phyloP scores from a whole-genome alignment of 1,140 invertebrate species.

The Brachionus manjavacas region DNA sequence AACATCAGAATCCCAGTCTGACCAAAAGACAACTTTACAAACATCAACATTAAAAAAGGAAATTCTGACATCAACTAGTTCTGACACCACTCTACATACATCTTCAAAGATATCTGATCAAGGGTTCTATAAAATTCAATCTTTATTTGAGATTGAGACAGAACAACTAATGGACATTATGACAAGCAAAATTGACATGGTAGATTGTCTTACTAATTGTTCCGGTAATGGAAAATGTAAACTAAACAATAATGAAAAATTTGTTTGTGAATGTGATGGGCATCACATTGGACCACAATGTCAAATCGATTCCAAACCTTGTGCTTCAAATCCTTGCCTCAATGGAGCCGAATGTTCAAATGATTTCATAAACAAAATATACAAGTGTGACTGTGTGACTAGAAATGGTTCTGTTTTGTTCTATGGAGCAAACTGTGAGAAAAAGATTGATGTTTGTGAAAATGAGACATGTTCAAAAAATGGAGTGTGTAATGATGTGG shows the following conservation, averaged over 20 bases:
- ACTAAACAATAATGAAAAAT: neutral
- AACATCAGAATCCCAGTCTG: no score
- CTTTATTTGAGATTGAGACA: neutral
- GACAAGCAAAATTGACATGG: neutral
- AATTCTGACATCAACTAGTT: no score
- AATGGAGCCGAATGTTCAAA: neutral
- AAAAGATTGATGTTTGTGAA: neutral
- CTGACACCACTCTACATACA: no score
- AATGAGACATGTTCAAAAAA: constrained; percentile 17
- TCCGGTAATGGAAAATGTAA: neutral
- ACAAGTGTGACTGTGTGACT: neutral
- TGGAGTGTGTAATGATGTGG: neutral
- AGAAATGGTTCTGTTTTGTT: neutral
- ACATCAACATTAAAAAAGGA: no score
- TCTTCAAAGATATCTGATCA: no score
- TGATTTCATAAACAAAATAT: neutral
- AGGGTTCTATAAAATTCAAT: neutral
- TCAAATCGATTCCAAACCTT: neutral
- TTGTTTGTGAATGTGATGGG: neutral
- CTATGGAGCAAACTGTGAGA: neutral
- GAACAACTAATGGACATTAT: neutral
- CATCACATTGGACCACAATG: neutral
- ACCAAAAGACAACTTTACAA: no score
- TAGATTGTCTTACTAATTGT: neutral
- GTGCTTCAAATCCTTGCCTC: neutral